Percentiles rank a stretch among this genome's conserved stretches.
Conservation (phyloP, 2,797 vertebrate species). For the Mus spretus region DNA sequence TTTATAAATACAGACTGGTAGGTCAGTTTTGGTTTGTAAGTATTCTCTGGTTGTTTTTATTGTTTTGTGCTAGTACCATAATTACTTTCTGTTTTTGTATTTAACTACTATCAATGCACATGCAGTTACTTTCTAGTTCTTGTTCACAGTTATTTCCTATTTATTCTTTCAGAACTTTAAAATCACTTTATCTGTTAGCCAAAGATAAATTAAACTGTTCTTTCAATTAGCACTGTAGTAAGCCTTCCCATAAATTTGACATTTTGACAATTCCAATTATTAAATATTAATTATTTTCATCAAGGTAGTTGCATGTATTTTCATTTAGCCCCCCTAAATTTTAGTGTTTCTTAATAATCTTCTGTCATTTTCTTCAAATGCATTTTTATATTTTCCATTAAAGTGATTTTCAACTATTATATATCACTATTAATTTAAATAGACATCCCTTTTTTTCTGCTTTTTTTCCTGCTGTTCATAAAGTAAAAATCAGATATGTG, state of each 20-base stretch:
- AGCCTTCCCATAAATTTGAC: constrained; percentile 37
- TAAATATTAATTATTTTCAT: constrained; percentile 45
- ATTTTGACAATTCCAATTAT: constrained; percentile 25
- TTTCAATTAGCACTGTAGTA: constrained; percentile 50
- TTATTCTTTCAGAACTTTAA: constrained; percentile 36
- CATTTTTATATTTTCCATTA: constrained; percentile 31
- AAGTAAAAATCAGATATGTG: constrained; percentile 30
- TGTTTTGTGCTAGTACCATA: not conserved
- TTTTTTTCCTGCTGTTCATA: constrained; percentile 1
- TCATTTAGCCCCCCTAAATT: not conserved
- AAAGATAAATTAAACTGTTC: constrained; percentile 31
- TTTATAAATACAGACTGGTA: not conserved
- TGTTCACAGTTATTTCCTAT: not conserved
- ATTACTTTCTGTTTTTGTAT: constrained; percentile 11
- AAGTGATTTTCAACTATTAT: constrained; percentile 5
- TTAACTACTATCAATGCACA: not conserved
- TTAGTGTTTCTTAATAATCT: not conserved
- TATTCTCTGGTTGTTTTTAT: not conserved
- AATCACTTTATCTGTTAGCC: constrained; percentile 5
- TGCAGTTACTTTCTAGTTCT: not conserved
- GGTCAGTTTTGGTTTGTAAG: not conserved
- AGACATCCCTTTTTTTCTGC: not conserved
- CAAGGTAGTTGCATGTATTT: not conserved
- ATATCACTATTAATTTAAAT: constrained; percentile 37
- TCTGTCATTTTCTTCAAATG: constrained; percentile 36